A percentile compares a stretch with the other conserved stretches of the same genome.
These are phyloP conservation scores for Drosophila pruinosa DNA, from an alignment of 1,140 invertebrate species.

Conservation along the genomic window DNA sequence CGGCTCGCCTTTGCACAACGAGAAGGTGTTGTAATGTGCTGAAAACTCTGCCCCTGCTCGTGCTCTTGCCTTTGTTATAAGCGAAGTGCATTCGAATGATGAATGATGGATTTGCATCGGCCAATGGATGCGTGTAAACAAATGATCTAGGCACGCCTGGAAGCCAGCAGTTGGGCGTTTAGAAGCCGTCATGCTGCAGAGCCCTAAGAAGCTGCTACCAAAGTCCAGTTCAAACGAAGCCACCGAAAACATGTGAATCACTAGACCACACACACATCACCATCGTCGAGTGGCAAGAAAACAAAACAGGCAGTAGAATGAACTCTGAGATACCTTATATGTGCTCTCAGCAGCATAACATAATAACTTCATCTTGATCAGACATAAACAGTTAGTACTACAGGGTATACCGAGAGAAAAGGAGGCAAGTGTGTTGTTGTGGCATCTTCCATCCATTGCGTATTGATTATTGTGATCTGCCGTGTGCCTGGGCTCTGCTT, in stretches of 20 bases:
- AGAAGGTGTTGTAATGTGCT: conserved; percentile 72
- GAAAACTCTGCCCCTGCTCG: conserved; percentile 34
- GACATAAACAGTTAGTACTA: neutral
- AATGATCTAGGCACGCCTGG: conserved; percentile 67
- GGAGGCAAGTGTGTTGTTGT: neutral
- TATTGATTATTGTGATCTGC: conserved; percentile 81
- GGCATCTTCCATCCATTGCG: conserved; percentile 32
- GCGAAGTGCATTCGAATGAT: conserved; percentile 10
- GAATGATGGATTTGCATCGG: conserved; percentile 45
- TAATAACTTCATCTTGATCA: neutral
- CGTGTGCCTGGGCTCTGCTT: conserved; percentile 59
- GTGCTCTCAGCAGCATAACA: too few relatives aligned
- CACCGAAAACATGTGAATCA: conserved; percentile 74
- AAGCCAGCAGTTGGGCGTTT: neutral
- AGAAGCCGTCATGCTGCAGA: neutral
- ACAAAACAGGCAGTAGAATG: neutral
- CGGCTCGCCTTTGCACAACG: conserved; percentile 45
- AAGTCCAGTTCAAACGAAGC: conserved; percentile 68
- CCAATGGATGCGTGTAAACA: conserved; percentile 75
- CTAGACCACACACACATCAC: conserved; percentile 64
- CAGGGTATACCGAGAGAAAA: conserved; percentile 23
- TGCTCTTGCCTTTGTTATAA: too few relatives aligned
- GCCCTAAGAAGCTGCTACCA: neutral
- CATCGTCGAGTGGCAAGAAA: conserved; percentile 21
- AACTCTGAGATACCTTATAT: neutral